These are phyloP conservation scores for Coleophora flavipennella DNA, from an alignment of 2,888 invertebrate genomes.

Conservation along the genomic window DNA sequence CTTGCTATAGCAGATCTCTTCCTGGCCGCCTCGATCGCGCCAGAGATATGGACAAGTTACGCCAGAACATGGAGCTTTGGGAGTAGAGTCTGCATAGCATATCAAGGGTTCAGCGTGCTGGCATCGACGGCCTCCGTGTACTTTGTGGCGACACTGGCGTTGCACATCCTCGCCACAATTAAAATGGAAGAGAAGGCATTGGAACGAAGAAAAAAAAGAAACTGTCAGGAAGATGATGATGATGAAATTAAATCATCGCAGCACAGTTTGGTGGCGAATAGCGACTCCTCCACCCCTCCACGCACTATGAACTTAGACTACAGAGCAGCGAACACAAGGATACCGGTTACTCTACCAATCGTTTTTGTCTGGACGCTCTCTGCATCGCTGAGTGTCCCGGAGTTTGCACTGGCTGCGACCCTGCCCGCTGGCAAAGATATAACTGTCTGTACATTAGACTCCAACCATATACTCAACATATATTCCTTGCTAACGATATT, in stretches of 20 bases:
- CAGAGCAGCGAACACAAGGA: conserved; percentile 43
- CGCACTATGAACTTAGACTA: conserved; percentile 72
- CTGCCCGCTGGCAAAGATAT: conserved; percentile 42
- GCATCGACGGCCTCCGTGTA: conserved; percentile 71
- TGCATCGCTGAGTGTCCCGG: conserved; percentile 73
- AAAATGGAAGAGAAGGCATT: conserved; percentile 60
- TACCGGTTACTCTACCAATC: conserved; percentile 67
- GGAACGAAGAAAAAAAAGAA: conserved; percentile 40
- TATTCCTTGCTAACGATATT: conserved; percentile 52
- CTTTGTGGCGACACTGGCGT: conserved; percentile 67
- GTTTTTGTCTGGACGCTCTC: conserved; percentile 73
- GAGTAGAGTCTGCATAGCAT: conserved; percentile 59
- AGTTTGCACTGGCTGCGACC: conserved; percentile 67
- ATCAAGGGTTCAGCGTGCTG: conserved; percentile 69
- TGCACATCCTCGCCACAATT: conserved; percentile 71
- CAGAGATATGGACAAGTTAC: conserved; percentile 69
- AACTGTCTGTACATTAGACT: conserved; percentile 65
- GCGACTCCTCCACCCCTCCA: conserved; percentile 58
- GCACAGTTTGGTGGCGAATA: conserved; percentile 61
- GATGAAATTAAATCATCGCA: conserved; percentile 61
- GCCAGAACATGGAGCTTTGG: conserved; percentile 66
- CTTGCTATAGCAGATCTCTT: conserved; percentile 65
- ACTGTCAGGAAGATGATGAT: conserved; percentile 41
- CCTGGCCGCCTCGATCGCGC: conserved; percentile 51
- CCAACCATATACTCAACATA: conserved; percentile 57